Conservation (phyloP, 2,888 invertebrate genomes). For the Hipparchia semele region DNA sequence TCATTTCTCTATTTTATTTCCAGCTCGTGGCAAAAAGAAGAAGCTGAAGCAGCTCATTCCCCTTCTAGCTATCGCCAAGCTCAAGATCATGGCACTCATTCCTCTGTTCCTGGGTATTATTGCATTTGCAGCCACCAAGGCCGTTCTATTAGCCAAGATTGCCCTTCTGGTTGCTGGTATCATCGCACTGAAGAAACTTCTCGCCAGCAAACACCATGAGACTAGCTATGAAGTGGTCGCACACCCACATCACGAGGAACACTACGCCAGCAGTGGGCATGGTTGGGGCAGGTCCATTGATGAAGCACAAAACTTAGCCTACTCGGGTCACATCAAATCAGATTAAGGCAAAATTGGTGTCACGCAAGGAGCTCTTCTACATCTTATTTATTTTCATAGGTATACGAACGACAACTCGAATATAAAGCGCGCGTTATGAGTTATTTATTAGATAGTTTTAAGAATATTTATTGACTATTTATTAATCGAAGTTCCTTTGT, state of each 20-base stretch:
- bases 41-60: constrained; percentile 89
- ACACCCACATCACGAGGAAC: constrained; percentile 84
- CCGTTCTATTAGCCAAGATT: constrained; percentile 91
- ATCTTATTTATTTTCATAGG: constrained; percentile 49
- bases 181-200: constrained; percentile 86
- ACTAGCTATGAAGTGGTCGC: constrained; percentile 91
- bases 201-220: constrained; percentile 86
- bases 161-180: constrained; percentile 90
- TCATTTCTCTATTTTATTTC: constrained; percentile 40
- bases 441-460: constrained; percentile 69
- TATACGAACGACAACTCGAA: constrained; percentile 46
- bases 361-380: constrained; percentile 50
- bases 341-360: constrained; percentile 52
- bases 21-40: constrained; percentile 92
- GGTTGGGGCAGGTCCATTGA: constrained; percentile 87
- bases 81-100: constrained; percentile 90
- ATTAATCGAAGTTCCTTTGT: constrained; percentile 65
- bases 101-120: constrained; percentile 89
- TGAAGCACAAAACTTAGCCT: constrained; percentile 83
- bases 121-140: constrained; percentile 93
- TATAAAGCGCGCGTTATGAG: constrained; percentile 45
- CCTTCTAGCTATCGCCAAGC: constrained; percentile 88
- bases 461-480: constrained; percentile 74
- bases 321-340: constrained; percentile 79
- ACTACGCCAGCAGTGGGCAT: constrained; percentile 74